Base-by-base conservation (phyloP, 2,888 invertebrate genomes). In the Argyresthia goedartella region DNA sequence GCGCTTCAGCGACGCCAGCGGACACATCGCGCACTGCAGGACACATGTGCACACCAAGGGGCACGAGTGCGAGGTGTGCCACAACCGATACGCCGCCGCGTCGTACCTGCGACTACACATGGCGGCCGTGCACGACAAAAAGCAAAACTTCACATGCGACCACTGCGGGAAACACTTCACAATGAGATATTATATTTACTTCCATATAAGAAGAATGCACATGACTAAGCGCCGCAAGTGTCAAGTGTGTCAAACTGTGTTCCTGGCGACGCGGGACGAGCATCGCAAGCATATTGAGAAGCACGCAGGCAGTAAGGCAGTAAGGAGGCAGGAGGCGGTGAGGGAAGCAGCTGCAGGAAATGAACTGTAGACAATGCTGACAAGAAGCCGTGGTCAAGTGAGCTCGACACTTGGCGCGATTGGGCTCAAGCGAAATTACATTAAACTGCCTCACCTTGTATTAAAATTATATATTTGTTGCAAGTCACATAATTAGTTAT, bases 1-100 rank as follows among this genome's bases (percentile, higher is more conserved):
- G 1, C 57, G 65, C 35, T 87, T 84, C 55, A 55, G 74, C 33
- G 82, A 84, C 61, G 67, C 3, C 71, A 74, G 52, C 57, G 66
- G 8, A 67, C 56, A 4, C 73, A 73, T 11, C 39, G 67, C 59
- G 67, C 49, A 76, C 80, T 33, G 78, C 85, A 50, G 71, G 81
- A 74, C 59, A 67, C 8, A 86, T 85, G 1, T 84, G 4, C 2
- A 8, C 39, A 9, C 9, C 39, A 39, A n/a, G n/a, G 3, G 3
- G 2, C 39, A 39, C 39, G 39, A 39, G 39, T 39, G 39, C n/a
- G 4, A 39, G n/a, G n/a, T 39, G n/a, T 39, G 39, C 39, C 3
- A 39, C 9, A 39, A 39, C 1, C 9, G n/a, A 39, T 39, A 6
- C 39, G 2, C n/a, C 39, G 3, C 39, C n/a, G 10, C n/a, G n/a